Evolutionary conservation across 2,888 invertebrate species (phyloP).

Genomic region (Sussaba pulchella): DNA sequence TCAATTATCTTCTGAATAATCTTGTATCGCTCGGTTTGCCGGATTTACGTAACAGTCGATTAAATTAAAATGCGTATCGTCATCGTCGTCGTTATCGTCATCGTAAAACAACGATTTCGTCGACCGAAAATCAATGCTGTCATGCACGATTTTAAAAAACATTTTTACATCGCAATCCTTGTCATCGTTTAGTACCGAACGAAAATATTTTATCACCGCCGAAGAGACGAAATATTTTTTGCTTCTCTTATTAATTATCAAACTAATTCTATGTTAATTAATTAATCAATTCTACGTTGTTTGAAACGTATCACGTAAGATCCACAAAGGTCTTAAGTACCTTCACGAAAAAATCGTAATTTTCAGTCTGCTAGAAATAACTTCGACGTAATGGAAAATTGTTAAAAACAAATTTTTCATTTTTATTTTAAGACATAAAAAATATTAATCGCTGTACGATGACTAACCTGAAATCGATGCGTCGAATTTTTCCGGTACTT

Average conservation of each 20-base stretch:
- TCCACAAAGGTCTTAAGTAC: too few relatives aligned
- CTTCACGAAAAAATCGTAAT: too few relatives aligned
- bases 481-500: conserved; percentile 29
- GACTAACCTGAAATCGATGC: conserved; percentile 56
- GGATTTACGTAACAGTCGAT: conserved; percentile 22
- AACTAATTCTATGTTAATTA: too few relatives aligned
- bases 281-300: too few relatives aligned
- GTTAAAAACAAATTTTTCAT: too few relatives aligned
- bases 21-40: neutral
- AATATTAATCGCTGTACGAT: neutral
- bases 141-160: neutral
- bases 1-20: neutral
- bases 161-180: neutral
- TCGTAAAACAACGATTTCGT: conserved; percentile 24
- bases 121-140: neutral
- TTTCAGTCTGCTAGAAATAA: too few relatives aligned
- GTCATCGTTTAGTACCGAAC: neutral
- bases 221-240: too few relatives aligned
- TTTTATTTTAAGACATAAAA: neutral
- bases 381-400: too few relatives aligned
- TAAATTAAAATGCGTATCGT: conserved; percentile 33
- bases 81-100: conserved; percentile 1
- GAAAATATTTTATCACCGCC: neutral
- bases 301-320: too few relatives aligned
- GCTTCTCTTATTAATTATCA: too few relatives aligned